A percentile compares a stretch with the other conserved stretches of the same genome.
These are phyloP conservation scores for Tromatobia lineatoria DNA, from an alignment of 2,888 invertebrate species.

Conservation along the genomic window DNA sequence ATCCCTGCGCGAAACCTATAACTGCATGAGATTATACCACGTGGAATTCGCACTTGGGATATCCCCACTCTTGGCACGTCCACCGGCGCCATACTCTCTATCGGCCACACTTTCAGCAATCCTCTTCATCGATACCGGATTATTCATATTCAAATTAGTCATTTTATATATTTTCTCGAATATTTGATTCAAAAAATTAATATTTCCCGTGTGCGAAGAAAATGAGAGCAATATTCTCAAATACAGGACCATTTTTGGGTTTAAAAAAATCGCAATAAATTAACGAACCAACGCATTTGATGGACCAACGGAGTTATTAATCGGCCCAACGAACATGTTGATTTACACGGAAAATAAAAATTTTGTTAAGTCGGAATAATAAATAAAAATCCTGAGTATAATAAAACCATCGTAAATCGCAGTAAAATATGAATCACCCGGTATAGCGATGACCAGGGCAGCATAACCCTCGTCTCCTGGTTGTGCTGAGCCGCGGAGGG, in stretches of 20 bases:
- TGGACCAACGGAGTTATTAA: too few species aligned
- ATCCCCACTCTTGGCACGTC: neutral
- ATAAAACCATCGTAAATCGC: neutral
- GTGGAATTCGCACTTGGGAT: constrained; percentile 76
- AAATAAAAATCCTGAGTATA: neutral
- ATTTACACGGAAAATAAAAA: too few species aligned
- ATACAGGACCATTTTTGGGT: too few species aligned
- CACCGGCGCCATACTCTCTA: constrained; percentile 12
- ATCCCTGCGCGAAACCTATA: constrained; percentile 72
- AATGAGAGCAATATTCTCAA: too few species aligned
- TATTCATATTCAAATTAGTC: constrained; percentile 16
- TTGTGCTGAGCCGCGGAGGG: neutral
- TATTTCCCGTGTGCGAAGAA: too few species aligned
- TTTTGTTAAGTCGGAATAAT: neutral
- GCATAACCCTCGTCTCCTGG: constrained; percentile 22
- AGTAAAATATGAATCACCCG: constrained; percentile 18
- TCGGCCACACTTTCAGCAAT: constrained; percentile 13
- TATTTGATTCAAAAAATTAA: too few species aligned
- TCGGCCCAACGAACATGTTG: too few species aligned
- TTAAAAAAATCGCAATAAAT: too few species aligned
- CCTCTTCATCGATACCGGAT: constrained; percentile 31
- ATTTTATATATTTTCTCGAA: neutral
- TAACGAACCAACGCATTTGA: too few species aligned
- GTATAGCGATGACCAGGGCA: constrained; percentile 28
- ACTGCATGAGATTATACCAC: constrained; percentile 76